Conservation (phyloP, 1,140 invertebrate species). For the Heliothis virescens region DNA sequence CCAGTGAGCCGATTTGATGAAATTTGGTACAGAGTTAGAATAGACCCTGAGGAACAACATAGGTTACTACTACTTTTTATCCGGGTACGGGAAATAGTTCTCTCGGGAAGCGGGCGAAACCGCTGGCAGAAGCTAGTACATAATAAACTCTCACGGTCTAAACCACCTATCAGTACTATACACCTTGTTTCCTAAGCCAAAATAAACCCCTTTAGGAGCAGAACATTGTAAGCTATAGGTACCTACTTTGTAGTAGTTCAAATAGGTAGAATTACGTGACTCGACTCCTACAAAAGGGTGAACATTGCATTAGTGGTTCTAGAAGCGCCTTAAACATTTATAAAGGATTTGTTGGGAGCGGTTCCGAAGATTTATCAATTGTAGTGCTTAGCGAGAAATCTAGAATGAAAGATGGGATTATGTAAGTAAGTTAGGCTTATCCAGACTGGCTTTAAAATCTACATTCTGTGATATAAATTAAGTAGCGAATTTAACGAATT, state of each 20-base stretch:
- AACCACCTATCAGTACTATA: constrained; percentile 16
- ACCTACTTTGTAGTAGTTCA: constrained; percentile 50
- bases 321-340: constrained; percentile 31
- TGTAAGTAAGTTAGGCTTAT: background rate
- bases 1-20: too few relatives aligned
- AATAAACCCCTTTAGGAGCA: constrained; percentile 53
- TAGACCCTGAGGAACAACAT: too few relatives aligned
- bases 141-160: background rate
- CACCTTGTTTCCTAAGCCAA: constrained; percentile 43
- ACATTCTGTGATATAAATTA: too few relatives aligned
- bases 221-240: constrained; percentile 50
- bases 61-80: too few relatives aligned
- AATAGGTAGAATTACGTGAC: constrained; percentile 56
- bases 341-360: constrained; percentile 19
- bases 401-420: background rate
- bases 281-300: constrained; percentile 40
- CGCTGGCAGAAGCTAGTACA: background rate
- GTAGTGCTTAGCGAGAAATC: background rate
- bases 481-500: too few relatives aligned
- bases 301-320: constrained; percentile 32
- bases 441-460: background rate
- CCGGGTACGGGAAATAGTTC: too few relatives aligned
- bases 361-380: constrained; percentile 4
- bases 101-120: too few relatives aligned
- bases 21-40: too few relatives aligned